Evolutionary conservation across 2,888 invertebrate species (phyloP).

Genomic region (Ophion ellenae): DNA sequence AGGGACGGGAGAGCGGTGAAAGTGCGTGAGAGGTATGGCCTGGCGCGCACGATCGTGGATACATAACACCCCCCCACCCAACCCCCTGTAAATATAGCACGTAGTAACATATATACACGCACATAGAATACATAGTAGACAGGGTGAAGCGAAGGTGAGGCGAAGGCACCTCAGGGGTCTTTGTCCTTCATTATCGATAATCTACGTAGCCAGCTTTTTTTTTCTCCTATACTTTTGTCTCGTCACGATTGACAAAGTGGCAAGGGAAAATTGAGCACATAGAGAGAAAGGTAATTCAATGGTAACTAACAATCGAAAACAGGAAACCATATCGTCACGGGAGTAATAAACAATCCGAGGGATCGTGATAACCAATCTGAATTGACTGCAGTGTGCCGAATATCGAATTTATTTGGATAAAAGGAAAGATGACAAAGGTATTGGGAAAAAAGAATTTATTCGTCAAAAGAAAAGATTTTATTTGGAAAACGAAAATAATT

Average conservation of each 20-base stretch:
- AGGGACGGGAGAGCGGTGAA: constrained; percentile 15
- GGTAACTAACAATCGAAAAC: not conserved
- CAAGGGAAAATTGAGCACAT: constrained; percentile 14
- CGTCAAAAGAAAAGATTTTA: too few relatives aligned
- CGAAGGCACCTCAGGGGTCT: constrained; percentile 36
- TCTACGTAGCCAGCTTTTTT: constrained; percentile 24
- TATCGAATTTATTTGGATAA: not conserved
- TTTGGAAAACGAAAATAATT: too few relatives aligned
- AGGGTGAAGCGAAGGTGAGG: not conserved
- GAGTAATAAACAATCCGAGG: too few relatives aligned
- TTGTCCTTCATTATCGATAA: constrained; percentile 55
- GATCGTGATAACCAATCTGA: not conserved
- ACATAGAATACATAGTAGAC: not conserved
- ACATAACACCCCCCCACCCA: not conserved
- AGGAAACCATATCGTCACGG: not conserved
- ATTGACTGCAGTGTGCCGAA: not conserved
- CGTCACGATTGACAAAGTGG: constrained; percentile 35
- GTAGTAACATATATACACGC: not conserved
- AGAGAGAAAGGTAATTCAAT: constrained; percentile 1
- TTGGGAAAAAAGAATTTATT: too few relatives aligned
- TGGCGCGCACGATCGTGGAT: not conserved
- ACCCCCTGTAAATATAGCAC: constrained; percentile 1
- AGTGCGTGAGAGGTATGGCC: constrained; percentile 38
- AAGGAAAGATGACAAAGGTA: not conserved
- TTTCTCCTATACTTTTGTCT: constrained; percentile 11